Conservation (phyloP, 2,113 vertebrate species). For the Galemys pyrenaicus region DNA sequence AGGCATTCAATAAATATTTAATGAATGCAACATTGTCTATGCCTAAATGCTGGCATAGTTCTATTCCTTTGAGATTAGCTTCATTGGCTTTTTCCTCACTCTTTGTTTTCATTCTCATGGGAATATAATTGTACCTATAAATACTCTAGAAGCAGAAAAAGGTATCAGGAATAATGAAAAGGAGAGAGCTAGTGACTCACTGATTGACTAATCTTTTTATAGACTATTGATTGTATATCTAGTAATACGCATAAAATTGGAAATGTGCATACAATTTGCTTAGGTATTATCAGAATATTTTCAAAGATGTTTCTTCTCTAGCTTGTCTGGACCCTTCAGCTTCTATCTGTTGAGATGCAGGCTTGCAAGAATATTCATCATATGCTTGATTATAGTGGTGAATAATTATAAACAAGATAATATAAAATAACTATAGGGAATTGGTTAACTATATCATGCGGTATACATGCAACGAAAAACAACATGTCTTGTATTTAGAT, state of each 20-base stretch:
- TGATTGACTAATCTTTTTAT: conserved; percentile 9
- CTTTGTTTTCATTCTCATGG: conserved; percentile 33
- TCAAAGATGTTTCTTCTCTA: background rate
- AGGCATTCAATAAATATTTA: conserved; percentile 29
- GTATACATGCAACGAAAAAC: background rate
- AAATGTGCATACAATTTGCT: background rate
- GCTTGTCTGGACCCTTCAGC: background rate
- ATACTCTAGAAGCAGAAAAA: background rate
- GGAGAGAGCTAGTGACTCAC: background rate
- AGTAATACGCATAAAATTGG: background rate
- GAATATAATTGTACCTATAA: conserved; percentile 29
- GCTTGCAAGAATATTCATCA: background rate
- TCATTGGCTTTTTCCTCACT: background rate
- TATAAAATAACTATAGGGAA: background rate
- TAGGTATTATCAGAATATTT: background rate
- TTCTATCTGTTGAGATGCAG: conserved; percentile 23
- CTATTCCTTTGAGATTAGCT: background rate
- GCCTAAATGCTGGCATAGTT: background rate
- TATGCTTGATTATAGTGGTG: background rate
- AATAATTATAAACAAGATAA: conserved; percentile 36
- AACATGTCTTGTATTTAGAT: conserved; percentile 15
- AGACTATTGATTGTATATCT: conserved; percentile 21
- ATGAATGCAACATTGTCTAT: background rate
- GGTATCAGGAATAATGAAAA: background rate
- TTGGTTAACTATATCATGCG: background rate